Evolutionary conservation across 2,888 invertebrate genomes (phyloP), one percentile per base, ranked within the genome.

Genomic region (Neria commutata): DNA sequence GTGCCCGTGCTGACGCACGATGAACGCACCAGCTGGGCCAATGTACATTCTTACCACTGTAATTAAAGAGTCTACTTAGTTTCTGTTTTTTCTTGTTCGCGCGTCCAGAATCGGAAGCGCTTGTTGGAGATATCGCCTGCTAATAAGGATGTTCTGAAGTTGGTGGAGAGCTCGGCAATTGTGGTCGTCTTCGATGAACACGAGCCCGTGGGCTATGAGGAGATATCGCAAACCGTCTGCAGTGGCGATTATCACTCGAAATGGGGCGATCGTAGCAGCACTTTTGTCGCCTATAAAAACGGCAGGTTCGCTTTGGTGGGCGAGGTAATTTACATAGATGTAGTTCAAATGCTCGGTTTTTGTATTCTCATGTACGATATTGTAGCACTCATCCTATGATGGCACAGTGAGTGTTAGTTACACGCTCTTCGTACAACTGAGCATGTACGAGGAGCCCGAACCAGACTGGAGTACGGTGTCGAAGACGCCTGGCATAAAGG

Each of bases 221-320:
- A 84, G 76, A 65, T 82, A 3, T 75, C 80, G 3, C 72, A 77
- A 56, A 37, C 78, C 10, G 76, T 80, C 1, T 63, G 86, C 42
- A 77, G 80, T 59, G 87, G 86, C 1, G 83, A 86, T 67, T 80
- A 82, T 24, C 78, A 78, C 16, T 84, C 85, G 56, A 82, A 85
- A 26, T 88, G 87, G 87, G 84, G 84, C 40, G 88, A 88, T 74
- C 86, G 87, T 67, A 83, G 85, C 51, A 76, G 85, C 47, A 76
- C 77, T 5, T 66, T 83, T 19, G 70, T 85, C 3, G 73, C 78
- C 55, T 86, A 80, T 66, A 82, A 81, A 46, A 87, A 85, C 75
- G 87, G 87, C 6, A 74, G 80, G 42, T 73, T 82, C 26, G 80
- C 81, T 1, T 82, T 81, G 16, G 80, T 84, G 60, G 85, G 85